These are phyloP conservation scores for Hermaeophaga mercurialis DNA, from an alignment of 2,888 invertebrate species.

Conservation along the genomic window DNA sequence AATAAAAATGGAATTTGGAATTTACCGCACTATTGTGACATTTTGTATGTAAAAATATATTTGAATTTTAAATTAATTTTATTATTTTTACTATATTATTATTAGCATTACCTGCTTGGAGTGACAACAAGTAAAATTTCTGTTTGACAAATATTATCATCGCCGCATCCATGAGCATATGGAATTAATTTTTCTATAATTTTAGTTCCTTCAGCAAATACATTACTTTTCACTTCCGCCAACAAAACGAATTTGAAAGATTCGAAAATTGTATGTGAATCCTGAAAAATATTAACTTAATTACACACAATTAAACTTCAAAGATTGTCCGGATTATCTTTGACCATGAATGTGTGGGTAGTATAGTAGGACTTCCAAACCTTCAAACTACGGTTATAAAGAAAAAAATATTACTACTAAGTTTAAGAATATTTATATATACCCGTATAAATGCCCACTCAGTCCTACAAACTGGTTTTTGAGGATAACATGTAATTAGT, in stretches of 20 bases:
- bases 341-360: too few relatives aligned
- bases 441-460: slow-evolving; percentile 24
- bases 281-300: slow-evolving; percentile 32
- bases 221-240: slow-evolving; percentile 17
- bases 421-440: too few relatives aligned
- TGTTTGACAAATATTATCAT: slow-evolving; percentile 40
- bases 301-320: too few relatives aligned
- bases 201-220: slow-evolving; percentile 32
- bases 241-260: slow-evolving; percentile 34
- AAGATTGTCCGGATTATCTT: too few relatives aligned
- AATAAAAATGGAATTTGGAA: too few relatives aligned
- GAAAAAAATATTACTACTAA: too few relatives aligned
- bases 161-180: slow-evolving; percentile 41
- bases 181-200: slow-evolving; percentile 31
- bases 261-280: slow-evolving; percentile 27
- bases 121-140: slow-evolving; percentile 28
- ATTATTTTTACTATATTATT: too few relatives aligned
- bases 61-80: too few relatives aligned
- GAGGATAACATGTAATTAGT: slow-evolving; percentile 5
- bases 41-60: too few relatives aligned
- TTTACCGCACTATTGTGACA: too few relatives aligned
- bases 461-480: slow-evolving; percentile 11
- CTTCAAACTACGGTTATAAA: too few relatives aligned
- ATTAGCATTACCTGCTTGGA: slow-evolving; percentile 26
- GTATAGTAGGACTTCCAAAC: too few relatives aligned